Percentiles rank a stretch among this genome's conserved stretches.
These are phyloP conservation scores for Bergia puertoricense DNA, from an alignment of 92 coral and sea anemone genomes.

Conservation along the genomic window DNA sequence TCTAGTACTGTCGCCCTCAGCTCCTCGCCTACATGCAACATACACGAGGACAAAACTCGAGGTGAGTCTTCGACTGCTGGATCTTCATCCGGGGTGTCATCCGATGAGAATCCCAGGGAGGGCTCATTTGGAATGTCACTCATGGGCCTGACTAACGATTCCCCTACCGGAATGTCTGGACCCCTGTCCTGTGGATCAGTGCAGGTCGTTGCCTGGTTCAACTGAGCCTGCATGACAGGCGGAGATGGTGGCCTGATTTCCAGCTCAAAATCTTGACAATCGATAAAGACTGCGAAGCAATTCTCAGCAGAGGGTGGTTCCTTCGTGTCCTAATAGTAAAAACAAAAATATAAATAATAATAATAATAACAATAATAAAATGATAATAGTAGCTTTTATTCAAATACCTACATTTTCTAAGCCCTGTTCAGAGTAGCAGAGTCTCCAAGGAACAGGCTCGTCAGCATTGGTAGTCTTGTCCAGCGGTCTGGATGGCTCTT, in stretches of 20 bases:
- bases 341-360: background rate
- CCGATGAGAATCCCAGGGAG: constrained; percentile 32
- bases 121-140: constrained; percentile 63
- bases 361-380: background rate
- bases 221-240: background rate
- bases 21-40: background rate
- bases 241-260: constrained; percentile 10
- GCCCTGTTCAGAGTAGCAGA: background rate
- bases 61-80: background rate
- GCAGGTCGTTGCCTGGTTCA: background rate
- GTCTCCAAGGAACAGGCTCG: constrained; percentile 26
- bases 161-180: constrained; percentile 40
- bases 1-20: background rate
- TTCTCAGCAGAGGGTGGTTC: background rate
- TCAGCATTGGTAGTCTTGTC: background rate
- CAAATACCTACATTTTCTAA: background rate
- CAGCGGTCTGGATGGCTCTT: background rate
- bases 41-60: background rate
- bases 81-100: constrained; percentile 42
- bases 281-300: constrained; percentile 27
- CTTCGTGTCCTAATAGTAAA: constrained; percentile 10
- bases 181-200: background rate
- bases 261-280: constrained; percentile 21
- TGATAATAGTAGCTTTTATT: background rate
- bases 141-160: constrained; percentile 56